Evolutionary conservation across 2,797 vertebrate genomes (phyloP).

Genomic region (Poecilia velifera): DNA sequence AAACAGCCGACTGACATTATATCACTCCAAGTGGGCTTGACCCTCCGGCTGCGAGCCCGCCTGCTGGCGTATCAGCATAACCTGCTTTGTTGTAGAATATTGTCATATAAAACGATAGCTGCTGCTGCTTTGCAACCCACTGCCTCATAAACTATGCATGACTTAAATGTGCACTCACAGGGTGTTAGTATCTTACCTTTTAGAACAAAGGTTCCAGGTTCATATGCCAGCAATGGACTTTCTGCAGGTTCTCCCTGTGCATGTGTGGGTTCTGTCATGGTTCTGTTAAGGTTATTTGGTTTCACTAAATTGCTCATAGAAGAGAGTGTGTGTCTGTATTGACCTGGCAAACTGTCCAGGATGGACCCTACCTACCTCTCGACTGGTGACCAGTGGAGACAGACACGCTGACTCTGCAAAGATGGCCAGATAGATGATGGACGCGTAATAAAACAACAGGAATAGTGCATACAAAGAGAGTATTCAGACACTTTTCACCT

Average conservation of each 20-base stretch:
- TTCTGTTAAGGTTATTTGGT: neutral
- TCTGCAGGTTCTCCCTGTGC: neutral
- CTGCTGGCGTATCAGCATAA: constrained; percentile 38
- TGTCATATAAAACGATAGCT: constrained; percentile 52
- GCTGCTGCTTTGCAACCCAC: constrained; percentile 29
- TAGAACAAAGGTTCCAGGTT: neutral
- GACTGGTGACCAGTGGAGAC: neutral
- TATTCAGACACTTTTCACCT: neutral
- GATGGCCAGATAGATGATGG: neutral
- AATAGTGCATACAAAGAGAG: neutral
- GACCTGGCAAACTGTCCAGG: neutral
- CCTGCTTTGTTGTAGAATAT: constrained; percentile 65
- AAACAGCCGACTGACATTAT: constrained; percentile 57
- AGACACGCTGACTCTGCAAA: neutral
- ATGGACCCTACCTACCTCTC: neutral
- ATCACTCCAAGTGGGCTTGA: constrained; percentile 53
- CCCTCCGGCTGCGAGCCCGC: constrained; percentile 38
- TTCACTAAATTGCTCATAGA: neutral
- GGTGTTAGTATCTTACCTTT: neutral
- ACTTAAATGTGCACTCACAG: neutral
- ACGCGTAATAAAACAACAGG: neutral
- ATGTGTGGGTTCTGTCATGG: neutral
- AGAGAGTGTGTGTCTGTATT: neutral
- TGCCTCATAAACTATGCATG: constrained; percentile 34
- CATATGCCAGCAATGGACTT: neutral